Evolutionary conservation across 92 coral and sea anemone genomes (phyloP), one percentile per base, ranked within the genome.

Genomic region (Ricordea florida): DNA sequence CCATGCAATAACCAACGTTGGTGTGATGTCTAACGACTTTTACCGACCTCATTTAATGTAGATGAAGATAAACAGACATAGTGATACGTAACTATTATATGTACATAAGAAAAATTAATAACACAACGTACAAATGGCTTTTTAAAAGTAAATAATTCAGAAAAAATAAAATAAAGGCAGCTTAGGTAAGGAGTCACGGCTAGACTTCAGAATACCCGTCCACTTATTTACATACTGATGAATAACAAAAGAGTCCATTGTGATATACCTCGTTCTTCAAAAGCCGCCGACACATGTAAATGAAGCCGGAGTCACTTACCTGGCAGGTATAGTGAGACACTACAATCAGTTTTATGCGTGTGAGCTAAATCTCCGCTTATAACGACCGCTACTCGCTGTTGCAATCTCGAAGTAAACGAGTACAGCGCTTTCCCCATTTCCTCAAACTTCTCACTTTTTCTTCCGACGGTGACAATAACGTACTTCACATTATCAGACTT

Each of bases 281-380:
- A n/a, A n/a, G n/a, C n/a, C n/a, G n/a, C n/a, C n/a, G n/a, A n/a
- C n/a, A n/a, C n/a, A n/a, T n/a, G n/a, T n/a, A n/a, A n/a, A n/a
- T n/a, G n/a, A n/a, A n/a, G n/a, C n/a, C n/a, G 9, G 5, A 34
- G 2, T 16, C 23, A 23, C 0, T 13, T 77, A 83, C 84, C 89
- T 67, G 90, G 88, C 42, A 80, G 44, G 45, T 89, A 89, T 13
- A 89, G 67, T 10, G 90, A 88, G 6, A 89, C 69, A 22, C 41
- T 33, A 34, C 65, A 60, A 35, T 51, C 57, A 10, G 68, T 74
- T 35, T 64, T 21, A 42, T 89, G 94, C 1, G 78, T 57, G 55
- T 89, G 94, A 9, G 87, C 72, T 51, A 89, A 62, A 60, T 89
- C 94, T 29, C 94, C 94, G 51, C 94, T 85, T 15, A 89, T 76